Percentiles rank a stretch among this genome's conserved stretches.
Evolutionary conservation across 2,113 vertebrate species (phyloP).

Genomic region (Malurus cyaneus): DNA sequence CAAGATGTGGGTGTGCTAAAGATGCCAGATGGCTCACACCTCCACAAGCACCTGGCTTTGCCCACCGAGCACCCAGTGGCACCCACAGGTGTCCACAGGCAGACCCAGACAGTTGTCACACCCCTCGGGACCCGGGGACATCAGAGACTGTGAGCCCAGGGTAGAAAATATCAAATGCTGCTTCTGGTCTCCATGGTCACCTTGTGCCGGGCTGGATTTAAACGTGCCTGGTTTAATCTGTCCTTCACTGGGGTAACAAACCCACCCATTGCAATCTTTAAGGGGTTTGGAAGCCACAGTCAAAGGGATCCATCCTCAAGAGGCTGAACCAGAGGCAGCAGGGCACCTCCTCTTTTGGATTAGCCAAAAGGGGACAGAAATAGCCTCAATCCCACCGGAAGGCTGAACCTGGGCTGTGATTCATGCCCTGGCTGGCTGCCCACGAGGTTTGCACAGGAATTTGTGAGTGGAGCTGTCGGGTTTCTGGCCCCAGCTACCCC

Average conservation of each 20-base stretch:
- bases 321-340: not conserved
- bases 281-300: not conserved
- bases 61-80: not conserved
- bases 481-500: not conserved
- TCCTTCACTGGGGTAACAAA: not conserved
- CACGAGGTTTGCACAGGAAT: not conserved
- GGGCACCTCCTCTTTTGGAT: not conserved
- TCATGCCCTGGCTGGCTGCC: not conserved
- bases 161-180: not conserved
- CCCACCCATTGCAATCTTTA: not conserved
- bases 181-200: not conserved
- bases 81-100: not conserved
- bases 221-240: accelerated
- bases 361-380: slow-evolving; percentile 7
- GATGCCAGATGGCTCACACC: not conserved
- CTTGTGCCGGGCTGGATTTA: not conserved
- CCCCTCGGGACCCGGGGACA: accelerated
- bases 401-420: not conserved
- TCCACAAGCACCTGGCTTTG: not conserved
- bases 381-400: not conserved
- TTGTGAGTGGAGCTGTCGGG: not conserved
- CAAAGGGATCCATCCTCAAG: not conserved
- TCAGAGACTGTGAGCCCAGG: not conserved
- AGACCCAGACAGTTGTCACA: not conserved
- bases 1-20: not conserved